Base-by-base conservation (phyloP, 2,113 vertebrate species). In the Takifugu bimaculatus region DNA sequence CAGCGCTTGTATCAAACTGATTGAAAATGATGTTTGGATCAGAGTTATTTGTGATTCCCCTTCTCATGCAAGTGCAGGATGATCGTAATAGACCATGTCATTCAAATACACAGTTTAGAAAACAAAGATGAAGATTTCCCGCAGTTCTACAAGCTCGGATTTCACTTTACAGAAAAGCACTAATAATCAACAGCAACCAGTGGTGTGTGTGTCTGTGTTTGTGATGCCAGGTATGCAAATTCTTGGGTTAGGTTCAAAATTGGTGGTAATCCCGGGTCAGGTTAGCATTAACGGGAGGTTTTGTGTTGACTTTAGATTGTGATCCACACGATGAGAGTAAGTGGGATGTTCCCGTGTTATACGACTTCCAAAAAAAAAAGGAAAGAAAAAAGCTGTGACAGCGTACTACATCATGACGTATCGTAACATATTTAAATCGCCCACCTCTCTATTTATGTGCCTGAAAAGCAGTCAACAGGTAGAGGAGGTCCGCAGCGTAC, bases 371-470 rank as follows among this genome's bases (percentile, higher is more conserved):
- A 89, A 92, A 91, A 90, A 85, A 92, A 47, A 47, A 48, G 13
- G 84, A 85, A 89, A 92, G 90, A 90, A 75, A 83, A 91, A 89
- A 91, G 91, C 90, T 90, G 66, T 75, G 1, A 3, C 0, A 20
- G 32, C 35, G 44, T 13, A 48, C 26, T 1, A 13, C 26, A 60
- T 51, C 6, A 58, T 86, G 82, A 87, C 72, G 75, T 82, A 39
- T 39, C 11, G 35, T 79, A 71, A 65, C 67, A 69, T 71, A 88
- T 91, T 90, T 90, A 85, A 90, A 91, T 87, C 50, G 63, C 58
- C 72, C 55, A 77, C 65, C 76, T 52, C 60, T 62, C 63, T 63
- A 44, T 66, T 81, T 25, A 72, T 68, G 69, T 60, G 69, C 55
- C 39, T 44, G 53, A 66, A 49, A 20, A 20, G n/a, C 26, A 27